A percentile compares a stretch with the other conserved stretches of the same genome.
Evolutionary conservation across 2,113 vertebrate genomes (phyloP).

Genomic region (Urocynchramus pylzowi): DNA sequence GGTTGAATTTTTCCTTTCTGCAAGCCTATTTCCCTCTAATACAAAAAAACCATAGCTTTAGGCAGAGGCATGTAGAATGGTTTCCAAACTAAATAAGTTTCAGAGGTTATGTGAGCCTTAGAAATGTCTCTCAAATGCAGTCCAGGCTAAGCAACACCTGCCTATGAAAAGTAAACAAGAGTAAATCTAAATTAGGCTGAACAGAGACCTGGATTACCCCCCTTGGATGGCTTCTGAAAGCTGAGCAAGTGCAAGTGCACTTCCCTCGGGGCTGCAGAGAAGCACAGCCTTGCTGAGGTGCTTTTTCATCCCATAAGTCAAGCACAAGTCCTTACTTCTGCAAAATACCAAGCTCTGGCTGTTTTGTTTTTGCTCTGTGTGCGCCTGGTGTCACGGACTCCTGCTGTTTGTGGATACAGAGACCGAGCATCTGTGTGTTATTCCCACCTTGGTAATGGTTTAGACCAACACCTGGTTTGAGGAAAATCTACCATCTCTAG

Average conservation of each 20-base stretch:
- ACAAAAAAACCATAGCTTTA: neutral
- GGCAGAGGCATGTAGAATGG: neutral
- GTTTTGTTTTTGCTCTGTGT: rapidly evolving
- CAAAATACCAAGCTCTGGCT: neutral
- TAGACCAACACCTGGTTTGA: neutral
- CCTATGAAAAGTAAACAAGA: neutral
- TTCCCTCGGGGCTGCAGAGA: neutral
- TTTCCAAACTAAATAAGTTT: neutral
- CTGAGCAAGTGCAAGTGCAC: neutral
- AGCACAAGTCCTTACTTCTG: neutral
- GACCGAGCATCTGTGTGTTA: neutral
- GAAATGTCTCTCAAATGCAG: neutral
- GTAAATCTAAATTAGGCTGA: neutral
- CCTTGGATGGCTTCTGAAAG: neutral
- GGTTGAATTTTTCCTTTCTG: neutral
- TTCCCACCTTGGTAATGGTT: neutral
- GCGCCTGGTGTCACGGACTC: rapidly evolving
- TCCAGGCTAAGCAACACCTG: neutral
- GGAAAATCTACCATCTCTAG: neutral
- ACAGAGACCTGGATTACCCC: neutral
- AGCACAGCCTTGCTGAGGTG: neutral
- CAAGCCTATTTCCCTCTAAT: neutral
- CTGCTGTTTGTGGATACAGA: neutral
- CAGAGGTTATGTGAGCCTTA: neutral
- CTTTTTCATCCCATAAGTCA: neutral